A percentile compares a stretch with the other conserved stretches of the same genome.
These are phyloP conservation scores for Nomada ruficornis DNA, from an alignment of 2,888 invertebrate genomes.

Conservation along the genomic window DNA sequence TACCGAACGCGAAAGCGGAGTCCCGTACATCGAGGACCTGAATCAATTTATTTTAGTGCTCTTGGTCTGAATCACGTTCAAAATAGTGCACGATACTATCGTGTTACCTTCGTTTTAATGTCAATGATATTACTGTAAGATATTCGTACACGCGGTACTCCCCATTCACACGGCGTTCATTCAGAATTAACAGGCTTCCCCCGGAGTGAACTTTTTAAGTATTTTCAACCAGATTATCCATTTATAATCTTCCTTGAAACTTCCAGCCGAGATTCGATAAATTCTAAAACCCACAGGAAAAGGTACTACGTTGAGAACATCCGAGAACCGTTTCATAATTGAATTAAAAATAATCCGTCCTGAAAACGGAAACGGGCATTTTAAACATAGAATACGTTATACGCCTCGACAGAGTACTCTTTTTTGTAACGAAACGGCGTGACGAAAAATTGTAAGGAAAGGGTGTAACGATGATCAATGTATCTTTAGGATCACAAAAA, in stretches of 20 bases:
- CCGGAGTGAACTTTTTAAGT: background rate
- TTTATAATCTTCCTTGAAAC: no score
- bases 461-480: no score
- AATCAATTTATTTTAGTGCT: background rate
- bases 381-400: no score
- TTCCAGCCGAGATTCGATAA: background rate
- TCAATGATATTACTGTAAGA: no score
- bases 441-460: no score
- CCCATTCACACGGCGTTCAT: no score
- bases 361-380: background rate
- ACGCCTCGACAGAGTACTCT: no score
- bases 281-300: background rate
- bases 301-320: background rate
- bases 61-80: background rate
- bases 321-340: background rate
- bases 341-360: background rate
- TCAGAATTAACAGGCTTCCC: no score
- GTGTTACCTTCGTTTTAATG: no score
- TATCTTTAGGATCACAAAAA: no score
- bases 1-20: constrained; percentile 2
- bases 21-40: background rate
- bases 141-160: no score
- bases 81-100: background rate
- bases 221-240: background rate
- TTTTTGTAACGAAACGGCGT: no score